Base-by-base conservation (phyloP, 1,140 invertebrate genomes). In the Planococcus citri region DNA sequence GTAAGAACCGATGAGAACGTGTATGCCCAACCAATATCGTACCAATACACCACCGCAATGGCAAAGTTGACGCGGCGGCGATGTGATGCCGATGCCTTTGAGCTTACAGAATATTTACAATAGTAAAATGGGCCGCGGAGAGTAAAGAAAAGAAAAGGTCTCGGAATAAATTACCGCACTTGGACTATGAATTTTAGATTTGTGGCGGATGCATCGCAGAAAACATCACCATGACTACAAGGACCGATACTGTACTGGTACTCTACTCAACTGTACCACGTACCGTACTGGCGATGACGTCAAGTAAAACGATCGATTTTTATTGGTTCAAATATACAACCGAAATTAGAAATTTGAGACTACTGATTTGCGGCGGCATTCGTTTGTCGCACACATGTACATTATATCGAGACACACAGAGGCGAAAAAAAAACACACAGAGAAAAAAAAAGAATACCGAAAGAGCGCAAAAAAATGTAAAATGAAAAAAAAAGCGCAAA, bases 141-240 rank as follows among this genome's bases (percentile, higher is more conserved):
- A 51, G 41, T 51, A 33, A 20, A 51, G 41, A 51, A 51, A n/a
- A n/a, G n/a, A n/a, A 51, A 51, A 51, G n/a, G 10, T 51, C 41
- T 14, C 41, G 29, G 41, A 51, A 51, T 51, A 51, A 51, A 51
- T 51, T 51, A 51, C 41, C 41, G 17, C n/a, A n/a, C 17, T 51
- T 51, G 29, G 29, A 33, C 29, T 51, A 17, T 20, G 41, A 51
- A 51, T 51, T 51, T 51, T 51, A 51, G 12, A 51, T 51, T 51
- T 20, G n/a, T 51, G 29, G 10, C 41, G 41, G 41, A 20, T 51
- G 41, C 41, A 51, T 51, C n/a, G 29, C 29, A 33, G 41, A 51
- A 51, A 51, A 51, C 41, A 51, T 51, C 41, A 51, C 41, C 41
- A 51, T 51, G 41, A 51, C 41, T 51, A 51, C 41, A 51, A 51